Evolutionary conservation across 2,797 vertebrate genomes (phyloP).

Genomic region (Muscicapa comitata): DNA sequence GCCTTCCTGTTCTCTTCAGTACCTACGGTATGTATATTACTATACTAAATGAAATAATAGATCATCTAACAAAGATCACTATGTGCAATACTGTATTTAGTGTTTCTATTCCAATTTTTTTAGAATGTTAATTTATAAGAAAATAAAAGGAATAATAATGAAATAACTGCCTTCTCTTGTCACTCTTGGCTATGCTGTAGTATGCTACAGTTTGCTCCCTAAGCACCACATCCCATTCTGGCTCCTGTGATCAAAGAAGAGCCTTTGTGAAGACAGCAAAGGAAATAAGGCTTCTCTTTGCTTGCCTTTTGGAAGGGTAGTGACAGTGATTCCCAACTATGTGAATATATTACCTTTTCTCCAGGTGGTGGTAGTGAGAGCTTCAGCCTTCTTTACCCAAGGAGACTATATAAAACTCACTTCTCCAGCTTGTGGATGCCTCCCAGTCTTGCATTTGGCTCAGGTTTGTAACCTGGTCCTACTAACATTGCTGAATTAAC

Average conservation of each 20-base stretch:
- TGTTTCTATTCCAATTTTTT: conserved; percentile 86
- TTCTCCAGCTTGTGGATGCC: background rate
- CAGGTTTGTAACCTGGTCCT: background rate
- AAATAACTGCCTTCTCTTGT: conserved; percentile 25
- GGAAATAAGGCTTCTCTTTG: background rate
- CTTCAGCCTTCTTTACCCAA: background rate
- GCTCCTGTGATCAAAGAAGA: background rate
- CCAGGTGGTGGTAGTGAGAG: background rate
- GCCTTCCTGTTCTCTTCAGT: conserved; percentile 69
- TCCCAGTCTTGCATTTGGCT: background rate
- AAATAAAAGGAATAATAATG: conserved; percentile 86
- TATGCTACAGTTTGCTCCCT: background rate
- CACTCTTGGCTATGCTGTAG: background rate
- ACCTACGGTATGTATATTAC: conserved; percentile 74
- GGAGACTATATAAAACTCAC: background rate
- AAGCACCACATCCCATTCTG: background rate
- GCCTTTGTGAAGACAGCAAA: background rate
- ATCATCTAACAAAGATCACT: conserved; percentile 79
- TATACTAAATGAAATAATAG: conserved; percentile 73
- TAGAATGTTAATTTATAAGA: conserved; percentile 88
- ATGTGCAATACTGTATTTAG: conserved; percentile 88
- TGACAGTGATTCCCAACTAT: background rate
- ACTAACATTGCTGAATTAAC: background rate
- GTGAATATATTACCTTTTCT: background rate
- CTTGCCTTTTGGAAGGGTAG: background rate